phyloP scores from a whole-genome alignment of 2,888 invertebrate genomes.

The Ornithoptera priamus region DNA sequence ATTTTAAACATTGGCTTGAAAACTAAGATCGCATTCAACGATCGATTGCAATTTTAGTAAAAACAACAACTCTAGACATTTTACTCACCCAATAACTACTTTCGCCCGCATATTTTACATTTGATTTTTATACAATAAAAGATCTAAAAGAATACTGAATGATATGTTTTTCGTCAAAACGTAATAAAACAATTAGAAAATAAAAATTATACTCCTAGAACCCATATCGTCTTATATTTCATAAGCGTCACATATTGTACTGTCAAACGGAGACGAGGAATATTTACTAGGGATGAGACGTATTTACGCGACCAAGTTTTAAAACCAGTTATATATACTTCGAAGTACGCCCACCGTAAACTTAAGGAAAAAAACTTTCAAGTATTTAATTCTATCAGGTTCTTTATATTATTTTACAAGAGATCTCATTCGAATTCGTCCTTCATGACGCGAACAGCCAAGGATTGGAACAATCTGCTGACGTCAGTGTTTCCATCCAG shows the following conservation, averaged over 20 bases:
- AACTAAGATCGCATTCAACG: neutral
- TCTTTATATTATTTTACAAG: no score
- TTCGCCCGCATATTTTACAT: conserved; percentile 34
- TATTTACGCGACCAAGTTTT: no score
- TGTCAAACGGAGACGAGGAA: conserved; percentile 12
- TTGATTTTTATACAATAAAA: conserved; percentile 26
- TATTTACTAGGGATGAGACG: no score
- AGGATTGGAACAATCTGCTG: no score
- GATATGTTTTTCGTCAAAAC: conserved; percentile 18
- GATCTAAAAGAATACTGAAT: conserved; percentile 23
- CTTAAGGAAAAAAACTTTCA: no score
- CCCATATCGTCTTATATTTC: conserved; percentile 5
- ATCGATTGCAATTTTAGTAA: conserved; percentile 23
- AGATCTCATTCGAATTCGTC: no score
- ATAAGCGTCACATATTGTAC: conserved; percentile 25
- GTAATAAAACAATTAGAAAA: conserved; percentile 16
- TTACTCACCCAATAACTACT: conserved; percentile 37
- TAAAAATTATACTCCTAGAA: neutral
- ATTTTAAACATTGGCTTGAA: no score
- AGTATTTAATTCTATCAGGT: no score
- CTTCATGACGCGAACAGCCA: no score
- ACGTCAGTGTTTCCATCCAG: no score
- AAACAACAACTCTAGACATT: conserved; percentile 9
- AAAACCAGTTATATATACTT: no score
- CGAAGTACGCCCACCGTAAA: no score